phyloP scores from a whole-genome alignment of 2,888 invertebrate species.

The Dicycla oo region DNA sequence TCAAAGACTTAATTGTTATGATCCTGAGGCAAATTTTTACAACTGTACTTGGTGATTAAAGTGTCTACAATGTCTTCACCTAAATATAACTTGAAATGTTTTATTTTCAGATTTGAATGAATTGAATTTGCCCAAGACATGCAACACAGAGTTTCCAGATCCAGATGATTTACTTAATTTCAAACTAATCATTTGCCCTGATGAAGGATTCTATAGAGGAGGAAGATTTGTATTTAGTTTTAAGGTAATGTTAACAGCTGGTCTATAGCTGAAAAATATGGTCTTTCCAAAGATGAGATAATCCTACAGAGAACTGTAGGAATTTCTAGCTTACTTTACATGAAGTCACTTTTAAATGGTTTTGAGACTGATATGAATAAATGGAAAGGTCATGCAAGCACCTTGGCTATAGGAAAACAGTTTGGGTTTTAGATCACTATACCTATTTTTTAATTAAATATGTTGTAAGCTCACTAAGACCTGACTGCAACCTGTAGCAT shows the following conservation, averaged over 20 bases:
- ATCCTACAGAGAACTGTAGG: no score
- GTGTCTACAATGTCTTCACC: constrained; percentile 10
- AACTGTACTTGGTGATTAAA: not conserved
- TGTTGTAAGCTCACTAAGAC: not conserved
- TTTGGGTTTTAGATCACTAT: not conserved
- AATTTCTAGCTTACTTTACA: not conserved
- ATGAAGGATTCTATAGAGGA: constrained; percentile 99
- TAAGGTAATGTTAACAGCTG: constrained; percentile 88
- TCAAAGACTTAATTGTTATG: constrained; percentile 7
- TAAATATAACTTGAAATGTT: constrained; percentile 40
- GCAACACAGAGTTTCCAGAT: constrained; percentile 98
- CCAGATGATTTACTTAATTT: constrained; percentile 98
- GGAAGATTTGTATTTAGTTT: constrained; percentile 99
- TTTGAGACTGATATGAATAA: not conserved
- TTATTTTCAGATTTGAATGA: constrained; percentile 97
- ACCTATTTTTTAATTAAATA: not conserved
- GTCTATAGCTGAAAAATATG: not conserved
- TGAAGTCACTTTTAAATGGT: not conserved
- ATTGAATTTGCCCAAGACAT: constrained; percentile 98
- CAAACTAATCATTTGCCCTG: constrained; percentile 98
- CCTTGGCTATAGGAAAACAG: not conserved
- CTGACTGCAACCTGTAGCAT: not conserved
- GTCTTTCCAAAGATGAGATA: not conserved
- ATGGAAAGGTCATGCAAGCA: not conserved
- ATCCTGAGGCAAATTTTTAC: constrained; percentile 7